Conservation (phyloP, 2,797 vertebrate genomes). For the Lepilemur septentrionalis region DNA sequence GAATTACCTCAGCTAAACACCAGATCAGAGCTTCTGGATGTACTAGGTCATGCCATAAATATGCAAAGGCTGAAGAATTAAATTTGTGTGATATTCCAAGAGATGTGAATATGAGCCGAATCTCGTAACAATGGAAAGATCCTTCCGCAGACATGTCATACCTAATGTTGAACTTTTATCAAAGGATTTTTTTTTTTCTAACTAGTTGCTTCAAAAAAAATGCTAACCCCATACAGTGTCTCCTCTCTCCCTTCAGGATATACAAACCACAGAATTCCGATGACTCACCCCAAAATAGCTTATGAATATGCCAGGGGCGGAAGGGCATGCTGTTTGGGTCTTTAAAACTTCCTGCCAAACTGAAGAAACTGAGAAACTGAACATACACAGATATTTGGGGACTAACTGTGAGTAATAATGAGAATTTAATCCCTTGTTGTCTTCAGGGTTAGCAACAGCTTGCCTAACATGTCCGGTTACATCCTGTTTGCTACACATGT, state of each 20-base stretch:
- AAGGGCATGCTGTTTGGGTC: slow-evolving; percentile 85
- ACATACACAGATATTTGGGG: slow-evolving; percentile 79
- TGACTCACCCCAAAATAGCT: slow-evolving; percentile 86
- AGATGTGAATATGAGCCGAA: background rate
- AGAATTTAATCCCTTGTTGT: slow-evolving; percentile 77
- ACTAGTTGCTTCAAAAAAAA: slow-evolving; percentile 75
- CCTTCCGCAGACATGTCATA: slow-evolving; percentile 60
- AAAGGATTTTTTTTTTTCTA: slow-evolving; percentile 69
- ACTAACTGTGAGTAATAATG: slow-evolving; percentile 78
- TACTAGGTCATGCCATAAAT: background rate
- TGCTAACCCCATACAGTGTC: slow-evolving; percentile 76
- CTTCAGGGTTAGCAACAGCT: slow-evolving; percentile 76
- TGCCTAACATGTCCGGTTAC: slow-evolving; percentile 71
- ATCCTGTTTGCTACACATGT: slow-evolving; percentile 80
- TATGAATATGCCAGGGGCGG: slow-evolving; percentile 84
- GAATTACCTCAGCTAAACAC: background rate
- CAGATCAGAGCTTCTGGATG: background rate
- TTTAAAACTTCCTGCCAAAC: slow-evolving; percentile 87
- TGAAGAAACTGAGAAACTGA: slow-evolving; percentile 81
- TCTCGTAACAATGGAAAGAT: slow-evolving; percentile 42
- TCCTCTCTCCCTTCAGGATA: slow-evolving; percentile 85
- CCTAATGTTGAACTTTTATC: slow-evolving; percentile 79
- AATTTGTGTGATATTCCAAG: background rate
- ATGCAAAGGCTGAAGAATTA: background rate
- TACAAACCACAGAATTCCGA: slow-evolving; percentile 88